phyloP scores from a whole-genome alignment of 2,888 invertebrate species.

The Leptogaster cylindrica region DNA sequence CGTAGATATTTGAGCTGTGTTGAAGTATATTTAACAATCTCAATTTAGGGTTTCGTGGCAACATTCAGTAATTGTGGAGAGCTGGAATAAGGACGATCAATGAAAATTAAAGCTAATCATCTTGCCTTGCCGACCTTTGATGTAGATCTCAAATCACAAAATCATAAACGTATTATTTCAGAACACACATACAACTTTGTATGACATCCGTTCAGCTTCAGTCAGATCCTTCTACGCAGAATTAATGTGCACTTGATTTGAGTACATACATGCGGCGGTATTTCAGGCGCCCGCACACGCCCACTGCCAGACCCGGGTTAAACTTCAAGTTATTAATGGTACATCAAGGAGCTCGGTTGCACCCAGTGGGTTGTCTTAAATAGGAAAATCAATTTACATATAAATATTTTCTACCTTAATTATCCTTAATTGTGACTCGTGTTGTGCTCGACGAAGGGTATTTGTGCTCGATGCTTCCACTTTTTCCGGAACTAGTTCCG shows the following conservation, averaged over 20 bases:
- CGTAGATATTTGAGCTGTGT: no score
- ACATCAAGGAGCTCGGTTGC: conserved; percentile 7
- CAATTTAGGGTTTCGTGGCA: no score
- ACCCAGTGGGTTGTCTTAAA: conserved; percentile 12
- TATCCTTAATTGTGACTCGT: conserved; percentile 40
- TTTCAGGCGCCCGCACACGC: neutral
- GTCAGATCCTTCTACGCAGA: no score
- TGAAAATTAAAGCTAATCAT: no score
- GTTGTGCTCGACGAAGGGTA: conserved; percentile 11
- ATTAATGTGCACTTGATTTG: no score
- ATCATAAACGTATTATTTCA: no score
- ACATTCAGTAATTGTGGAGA: no score
- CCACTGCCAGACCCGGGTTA: conserved; percentile 1
- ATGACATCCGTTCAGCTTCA: no score
- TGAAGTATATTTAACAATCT: no score
- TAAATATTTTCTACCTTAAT: conserved; percentile 42
- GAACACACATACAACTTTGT: no score
- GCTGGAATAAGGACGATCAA: no score
- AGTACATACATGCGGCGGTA: neutral
- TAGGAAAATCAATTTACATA: conserved; percentile 41
- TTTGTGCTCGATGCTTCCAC: conserved; percentile 19
- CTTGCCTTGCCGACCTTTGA: conserved; percentile 36
- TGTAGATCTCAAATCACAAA: conserved; percentile 35
- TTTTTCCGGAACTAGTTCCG: conserved; percentile 1
- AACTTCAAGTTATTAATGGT: conserved; percentile 34